These are phyloP conservation scores for Phalangium opilio DNA, from an alignment of 2,888 invertebrate genomes.

Conservation along the genomic window DNA sequence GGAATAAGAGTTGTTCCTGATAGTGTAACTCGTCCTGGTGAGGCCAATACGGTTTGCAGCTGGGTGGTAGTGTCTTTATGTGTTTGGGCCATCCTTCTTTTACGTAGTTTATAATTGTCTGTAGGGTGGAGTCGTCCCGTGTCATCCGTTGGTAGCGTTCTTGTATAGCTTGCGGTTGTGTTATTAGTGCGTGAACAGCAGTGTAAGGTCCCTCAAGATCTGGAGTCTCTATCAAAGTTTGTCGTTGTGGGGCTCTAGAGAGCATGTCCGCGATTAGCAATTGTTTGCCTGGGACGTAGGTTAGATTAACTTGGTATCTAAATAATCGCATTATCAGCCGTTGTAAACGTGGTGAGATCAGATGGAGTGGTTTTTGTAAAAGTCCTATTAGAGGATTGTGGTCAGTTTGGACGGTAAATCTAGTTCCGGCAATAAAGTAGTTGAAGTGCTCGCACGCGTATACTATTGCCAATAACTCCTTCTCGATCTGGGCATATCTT, in stretches of 20 bases:
- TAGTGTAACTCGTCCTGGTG: conserved; percentile 3
- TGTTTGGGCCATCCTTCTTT: conserved; percentile 4
- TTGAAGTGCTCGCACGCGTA: too few species aligned
- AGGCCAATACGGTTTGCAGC: conserved; percentile 1
- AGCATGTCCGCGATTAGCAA: conserved; percentile 19
- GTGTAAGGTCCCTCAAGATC: background rate
- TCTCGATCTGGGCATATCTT: too few species aligned
- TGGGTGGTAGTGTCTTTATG: background rate
- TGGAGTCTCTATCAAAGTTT: background rate
- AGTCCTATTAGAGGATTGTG: conserved; percentile 29
- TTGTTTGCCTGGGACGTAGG: conserved; percentile 14
- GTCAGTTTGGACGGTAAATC: too few species aligned
- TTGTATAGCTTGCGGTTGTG: background rate
- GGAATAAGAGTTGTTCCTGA: conserved; percentile 2
- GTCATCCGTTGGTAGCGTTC: background rate
- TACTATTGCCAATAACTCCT: too few species aligned
- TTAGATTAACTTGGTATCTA: conserved; percentile 1
- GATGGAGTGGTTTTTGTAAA: conserved; percentile 26
- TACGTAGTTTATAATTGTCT: background rate
- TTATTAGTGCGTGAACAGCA: background rate
- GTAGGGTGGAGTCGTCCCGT: background rate
- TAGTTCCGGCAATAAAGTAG: conserved; percentile 16
- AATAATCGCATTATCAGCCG: conserved; percentile 23
- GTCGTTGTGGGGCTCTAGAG: conserved; percentile 9
- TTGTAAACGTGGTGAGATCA: conserved; percentile 28